Percentiles rank a stretch among this genome's conserved stretches.
Conservation (phyloP, 1,140 invertebrate genomes). For the Nasonia vitripennis region DNA sequence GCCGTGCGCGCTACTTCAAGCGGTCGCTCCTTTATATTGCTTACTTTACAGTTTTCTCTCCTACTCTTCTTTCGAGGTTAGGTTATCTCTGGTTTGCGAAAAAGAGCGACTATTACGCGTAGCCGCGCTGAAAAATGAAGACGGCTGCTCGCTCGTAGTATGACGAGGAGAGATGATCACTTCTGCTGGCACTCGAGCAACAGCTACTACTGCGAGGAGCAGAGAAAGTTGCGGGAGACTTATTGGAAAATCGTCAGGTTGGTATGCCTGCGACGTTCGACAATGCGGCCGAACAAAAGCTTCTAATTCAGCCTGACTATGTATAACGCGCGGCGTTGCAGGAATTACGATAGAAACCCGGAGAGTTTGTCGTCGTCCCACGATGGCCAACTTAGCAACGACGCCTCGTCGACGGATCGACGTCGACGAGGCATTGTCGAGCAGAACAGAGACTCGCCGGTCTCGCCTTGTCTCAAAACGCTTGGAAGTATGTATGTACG, state of each 20-base stretch:
- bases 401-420: background rate
- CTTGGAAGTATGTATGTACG: background rate
- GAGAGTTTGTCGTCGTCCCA: background rate
- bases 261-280: background rate
- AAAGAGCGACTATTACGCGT: background rate
- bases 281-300: background rate
- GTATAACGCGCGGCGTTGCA: background rate
- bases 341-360: background rate
- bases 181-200: constrained; percentile 10
- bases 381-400: background rate
- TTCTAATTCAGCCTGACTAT: background rate
- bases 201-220: background rate
- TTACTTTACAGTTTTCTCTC: background rate
- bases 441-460: background rate
- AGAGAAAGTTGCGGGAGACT: background rate
- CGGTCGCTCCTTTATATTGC: background rate
- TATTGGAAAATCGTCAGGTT: constrained; percentile 4
- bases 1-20: background rate
- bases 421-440: constrained; percentile 5
- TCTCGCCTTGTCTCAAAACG: constrained; percentile 25
- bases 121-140: background rate
- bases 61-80: background rate
- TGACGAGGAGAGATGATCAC: background rate
- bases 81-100: background rate
- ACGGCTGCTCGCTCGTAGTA: background rate